Base-by-base conservation (phyloP, 2,113 vertebrate genomes). In the Miniopterus natalensis region DNA sequence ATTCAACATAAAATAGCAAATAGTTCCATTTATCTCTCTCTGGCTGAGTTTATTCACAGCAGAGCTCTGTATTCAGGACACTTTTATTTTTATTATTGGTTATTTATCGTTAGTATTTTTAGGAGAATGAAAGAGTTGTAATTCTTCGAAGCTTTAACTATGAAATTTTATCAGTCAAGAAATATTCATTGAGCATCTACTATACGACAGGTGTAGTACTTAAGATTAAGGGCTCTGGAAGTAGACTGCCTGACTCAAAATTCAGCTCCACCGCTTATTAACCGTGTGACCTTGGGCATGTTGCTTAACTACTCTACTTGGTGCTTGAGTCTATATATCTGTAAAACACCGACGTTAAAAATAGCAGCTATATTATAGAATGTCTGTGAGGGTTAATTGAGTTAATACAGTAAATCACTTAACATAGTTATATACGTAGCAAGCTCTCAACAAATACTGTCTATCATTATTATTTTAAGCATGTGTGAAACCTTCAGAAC, bases 21-120 rank as follows among this genome's bases (percentile, higher is more conserved):
- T 68, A 51, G 0, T 66, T 97, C 84, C 55, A 94, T 91, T 97
- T 97, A 94, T 95, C 93, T 94, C 92, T 89, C 92, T 89, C 89
- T 13, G n/a, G 14, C 17, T 78, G 31, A 79, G 9, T 93, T 94
- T 92, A 89, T 74, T 84, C 2, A 61, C 36, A 88, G 21, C 42
- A 88, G 45, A 88, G 20, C 12, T 91, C 66, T 93, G 13, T 84
- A 83, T 89, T 75, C 11, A 87, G 9, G 36, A 51, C 5, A 63
- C 42, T 51, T 87, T 73, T n/a, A 59, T 78, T 88, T 90, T 93
- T 61, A 79, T 90, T 77, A 89, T 66, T 92, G 61, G 7, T 86
- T 88, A 91, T 61, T 88, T 92, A 68, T 68, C 0, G 4, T 89
- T 88, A 18, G 23, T 51, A 49, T 31, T 96, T 88, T 95, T 66